phyloP scores from a whole-genome alignment of 2,797 vertebrate genomes.

The Channa striata region DNA sequence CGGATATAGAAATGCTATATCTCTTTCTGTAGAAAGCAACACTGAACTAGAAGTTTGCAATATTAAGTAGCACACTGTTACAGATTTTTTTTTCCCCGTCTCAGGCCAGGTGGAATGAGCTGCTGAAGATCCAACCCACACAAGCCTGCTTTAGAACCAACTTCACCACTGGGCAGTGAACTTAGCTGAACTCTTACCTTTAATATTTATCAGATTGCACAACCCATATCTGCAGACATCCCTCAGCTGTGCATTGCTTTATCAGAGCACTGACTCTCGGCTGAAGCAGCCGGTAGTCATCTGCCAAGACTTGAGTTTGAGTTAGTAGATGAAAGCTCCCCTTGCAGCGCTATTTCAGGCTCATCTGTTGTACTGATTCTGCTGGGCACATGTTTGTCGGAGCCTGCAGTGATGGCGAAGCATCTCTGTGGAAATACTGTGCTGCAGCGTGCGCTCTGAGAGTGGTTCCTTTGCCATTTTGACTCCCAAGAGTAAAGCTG shows the following conservation, averaged over 20 bases:
- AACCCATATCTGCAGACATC: conserved; percentile 48
- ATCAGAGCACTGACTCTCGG: conserved; percentile 53
- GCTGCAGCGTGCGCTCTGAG: conserved; percentile 13
- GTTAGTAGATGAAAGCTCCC: conserved; percentile 59
- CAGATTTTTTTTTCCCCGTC: conserved; percentile 31
- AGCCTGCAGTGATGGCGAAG: conserved; percentile 22
- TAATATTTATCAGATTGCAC: conserved; percentile 60
- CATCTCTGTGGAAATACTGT: conserved; percentile 34
- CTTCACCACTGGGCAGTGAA: conserved; percentile 39
- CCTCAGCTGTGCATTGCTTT: conserved; percentile 42
- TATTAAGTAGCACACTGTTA: conserved; percentile 12
- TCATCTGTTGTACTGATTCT: conserved; percentile 53
- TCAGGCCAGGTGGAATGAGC: conserved; percentile 27
- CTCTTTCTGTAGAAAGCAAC: conserved; percentile 28
- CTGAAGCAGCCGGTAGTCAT: conserved; percentile 54
- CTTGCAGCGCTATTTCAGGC: conserved; percentile 54
- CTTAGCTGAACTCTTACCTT: conserved; percentile 45
- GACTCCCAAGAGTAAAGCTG: conserved; percentile 38
- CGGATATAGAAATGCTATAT: conserved; percentile 8
- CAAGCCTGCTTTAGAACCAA: conserved; percentile 34
- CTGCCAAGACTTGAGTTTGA: conserved; percentile 42
- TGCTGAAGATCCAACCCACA: conserved; percentile 27
- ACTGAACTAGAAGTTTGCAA: neutral
- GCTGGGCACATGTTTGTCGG: conserved; percentile 48
- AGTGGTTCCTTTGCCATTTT: conserved; percentile 41